phyloP scores from a whole-genome alignment of 1,140 invertebrate species.

The Macrocentrus cingulum region DNA sequence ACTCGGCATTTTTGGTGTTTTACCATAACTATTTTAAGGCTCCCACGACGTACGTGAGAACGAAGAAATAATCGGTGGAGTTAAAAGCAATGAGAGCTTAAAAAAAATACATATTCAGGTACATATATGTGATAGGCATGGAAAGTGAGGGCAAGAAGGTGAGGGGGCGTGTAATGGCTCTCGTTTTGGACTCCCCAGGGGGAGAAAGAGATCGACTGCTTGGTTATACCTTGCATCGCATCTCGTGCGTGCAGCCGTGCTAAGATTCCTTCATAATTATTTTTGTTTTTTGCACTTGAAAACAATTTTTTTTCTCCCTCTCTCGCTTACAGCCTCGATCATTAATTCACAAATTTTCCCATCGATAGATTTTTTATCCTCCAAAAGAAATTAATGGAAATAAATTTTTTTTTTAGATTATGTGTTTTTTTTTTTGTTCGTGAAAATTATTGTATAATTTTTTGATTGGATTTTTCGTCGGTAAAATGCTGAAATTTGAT shows the following conservation, averaged over 20 bases:
- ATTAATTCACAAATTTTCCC: too few species aligned
- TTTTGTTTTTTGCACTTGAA: slow-evolving; percentile 7
- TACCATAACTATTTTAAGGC: too few species aligned
- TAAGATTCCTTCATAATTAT: slow-evolving; percentile 17
- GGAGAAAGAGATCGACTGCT: slow-evolving; percentile 15
- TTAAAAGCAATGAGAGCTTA: slow-evolving; percentile 8
- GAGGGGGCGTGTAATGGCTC: slow-evolving; percentile 19
- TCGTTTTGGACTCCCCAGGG: slow-evolving; percentile 19
- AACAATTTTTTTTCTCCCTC: slow-evolving; percentile 14
- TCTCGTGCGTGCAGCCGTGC: slow-evolving; percentile 27
- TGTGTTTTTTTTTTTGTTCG: too few species aligned
- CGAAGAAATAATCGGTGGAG: slow-evolving; percentile 2
- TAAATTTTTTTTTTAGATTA: too few species aligned
- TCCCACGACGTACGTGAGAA: slow-evolving; percentile 20
- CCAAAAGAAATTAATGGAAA: too few species aligned
- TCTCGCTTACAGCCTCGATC: background rate
- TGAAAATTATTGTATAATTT: too few species aligned
- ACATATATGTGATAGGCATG: slow-evolving; percentile 11
- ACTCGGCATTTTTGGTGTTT: too few species aligned
- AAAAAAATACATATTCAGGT: slow-evolving; percentile 7
- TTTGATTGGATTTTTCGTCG: too few species aligned
- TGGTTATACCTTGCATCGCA: slow-evolving; percentile 7
- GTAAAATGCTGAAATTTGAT: slow-evolving; percentile 19
- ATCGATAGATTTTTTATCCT: background rate
- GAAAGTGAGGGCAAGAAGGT: slow-evolving; percentile 22